A percentile compares a stretch with the other conserved stretches of the same genome.
Evolutionary conservation across 2,888 invertebrate genomes (phyloP).

Genomic region (Xestia ashworthii): DNA sequence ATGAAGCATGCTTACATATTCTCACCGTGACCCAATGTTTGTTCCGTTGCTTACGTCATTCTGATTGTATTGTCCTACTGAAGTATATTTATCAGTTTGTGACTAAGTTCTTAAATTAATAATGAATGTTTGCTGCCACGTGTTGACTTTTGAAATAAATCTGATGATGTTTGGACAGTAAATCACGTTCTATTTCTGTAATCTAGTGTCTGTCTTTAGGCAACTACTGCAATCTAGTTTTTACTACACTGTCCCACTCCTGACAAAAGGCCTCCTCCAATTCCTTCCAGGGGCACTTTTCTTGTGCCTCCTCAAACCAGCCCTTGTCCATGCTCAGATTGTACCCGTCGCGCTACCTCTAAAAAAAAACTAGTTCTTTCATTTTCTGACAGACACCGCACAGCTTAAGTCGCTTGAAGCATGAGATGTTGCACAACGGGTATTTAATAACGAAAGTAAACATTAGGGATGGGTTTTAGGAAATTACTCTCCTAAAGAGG

Average conservation of each 20-base stretch:
- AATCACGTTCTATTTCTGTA: not conserved
- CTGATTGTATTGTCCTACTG: conserved; percentile 43
- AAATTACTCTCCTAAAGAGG: too few relatives aligned
- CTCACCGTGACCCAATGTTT: conserved; percentile 51
- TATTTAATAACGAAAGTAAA: not conserved
- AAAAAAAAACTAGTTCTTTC: not conserved
- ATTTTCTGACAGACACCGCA: not conserved
- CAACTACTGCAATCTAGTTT: not conserved
- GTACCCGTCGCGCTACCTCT: not conserved
- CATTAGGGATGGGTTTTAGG: too few relatives aligned
- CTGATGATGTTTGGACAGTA: not conserved
- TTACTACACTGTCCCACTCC: not conserved
- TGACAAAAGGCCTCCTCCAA: not conserved
- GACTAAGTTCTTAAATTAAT: conserved; percentile 35
- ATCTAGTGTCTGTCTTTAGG: not conserved
- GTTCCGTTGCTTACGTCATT: conserved; percentile 49
- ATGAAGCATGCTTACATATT: conserved; percentile 17
- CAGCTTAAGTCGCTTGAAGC: not conserved
- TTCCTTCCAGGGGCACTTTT: not conserved
- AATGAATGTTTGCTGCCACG: conserved; percentile 17
- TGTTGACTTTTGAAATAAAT: conserved; percentile 10
- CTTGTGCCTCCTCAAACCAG: not conserved
- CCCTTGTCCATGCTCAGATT: not conserved
- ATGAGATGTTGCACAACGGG: not conserved
- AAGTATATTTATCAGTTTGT: conserved; percentile 18